These are phyloP conservation scores for Drosophila lini DNA, from an alignment of 1,140 invertebrate genomes.

Conservation along the genomic window DNA sequence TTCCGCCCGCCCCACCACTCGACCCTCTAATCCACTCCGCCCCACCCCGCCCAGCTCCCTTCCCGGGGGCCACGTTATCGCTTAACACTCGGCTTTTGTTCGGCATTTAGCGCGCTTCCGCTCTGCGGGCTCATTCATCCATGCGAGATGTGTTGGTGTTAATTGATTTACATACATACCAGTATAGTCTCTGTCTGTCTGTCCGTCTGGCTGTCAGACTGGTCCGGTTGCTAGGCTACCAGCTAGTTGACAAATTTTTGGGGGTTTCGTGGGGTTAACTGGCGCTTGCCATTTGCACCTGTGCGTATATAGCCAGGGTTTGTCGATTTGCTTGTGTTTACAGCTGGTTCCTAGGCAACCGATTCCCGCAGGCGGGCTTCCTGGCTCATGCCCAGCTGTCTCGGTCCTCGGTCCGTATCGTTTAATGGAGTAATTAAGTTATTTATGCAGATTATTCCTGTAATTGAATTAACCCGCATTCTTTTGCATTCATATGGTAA, in stretches of 20 bases:
- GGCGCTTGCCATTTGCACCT: conserved; percentile 32
- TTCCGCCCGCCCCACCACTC: not conserved
- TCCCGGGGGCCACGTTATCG: conserved; percentile 39
- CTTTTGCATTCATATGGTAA: not conserved
- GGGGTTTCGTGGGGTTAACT: not conserved
- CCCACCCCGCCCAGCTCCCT: not conserved
- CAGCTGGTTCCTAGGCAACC: conserved; percentile 14
- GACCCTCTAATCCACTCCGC: not conserved
- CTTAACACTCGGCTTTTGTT: conserved; percentile 62
- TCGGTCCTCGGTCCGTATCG: not conserved
- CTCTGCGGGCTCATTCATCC: conserved; percentile 55
- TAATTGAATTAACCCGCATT: conserved; percentile 19
- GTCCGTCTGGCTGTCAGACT: conserved; percentile 2
- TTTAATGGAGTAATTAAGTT: conserved; percentile 7
- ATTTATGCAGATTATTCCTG: conserved; percentile 7
- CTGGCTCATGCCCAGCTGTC: not conserved
- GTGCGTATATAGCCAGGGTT: not conserved
- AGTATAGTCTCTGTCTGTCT: not conserved
- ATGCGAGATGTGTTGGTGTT: conserved; percentile 31
- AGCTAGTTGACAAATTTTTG: conserved; percentile 7
- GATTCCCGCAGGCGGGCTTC: not conserved
- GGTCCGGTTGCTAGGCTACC: conserved; percentile 29
- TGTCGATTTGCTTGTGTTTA: conserved; percentile 8
- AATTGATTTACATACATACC: conserved; percentile 52
- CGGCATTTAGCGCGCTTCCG: conserved; percentile 68